Percentiles rank a stretch among this genome's conserved stretches.
phyloP scores from a whole-genome alignment of 2,888 invertebrate genomes.

The Synanthedon tipuliformis region DNA sequence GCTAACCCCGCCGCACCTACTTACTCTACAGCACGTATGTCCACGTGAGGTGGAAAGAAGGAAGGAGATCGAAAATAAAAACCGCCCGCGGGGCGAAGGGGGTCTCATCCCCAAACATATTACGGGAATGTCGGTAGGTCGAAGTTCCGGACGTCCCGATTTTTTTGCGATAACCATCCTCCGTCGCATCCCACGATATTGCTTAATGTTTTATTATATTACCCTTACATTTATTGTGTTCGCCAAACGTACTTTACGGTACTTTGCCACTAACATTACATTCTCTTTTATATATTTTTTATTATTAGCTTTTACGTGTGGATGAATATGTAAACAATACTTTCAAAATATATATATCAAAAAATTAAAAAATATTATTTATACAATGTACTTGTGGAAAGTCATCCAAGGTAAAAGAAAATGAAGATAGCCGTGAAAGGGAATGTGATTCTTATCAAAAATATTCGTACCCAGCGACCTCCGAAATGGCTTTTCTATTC shows the following conservation, averaged over 20 bases:
- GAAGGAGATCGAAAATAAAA: slow-evolving; percentile 63
- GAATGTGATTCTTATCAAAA: slow-evolving; percentile 42
- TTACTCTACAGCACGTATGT: slow-evolving; percentile 53
- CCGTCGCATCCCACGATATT: slow-evolving; percentile 13
- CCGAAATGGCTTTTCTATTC: slow-evolving; percentile 69
- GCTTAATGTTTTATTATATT: slow-evolving; percentile 8
- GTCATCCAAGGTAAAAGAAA: slow-evolving; percentile 32
- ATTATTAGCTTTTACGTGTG: too few species aligned
- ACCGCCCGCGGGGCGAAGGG: slow-evolving; percentile 39
- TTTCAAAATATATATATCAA: too few species aligned
- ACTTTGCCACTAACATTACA: slow-evolving; percentile 5
- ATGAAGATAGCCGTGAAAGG: slow-evolving; percentile 54
- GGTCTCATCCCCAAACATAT: slow-evolving; percentile 58
- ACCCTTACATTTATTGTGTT: slow-evolving; percentile 3
- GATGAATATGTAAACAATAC: too few species aligned
- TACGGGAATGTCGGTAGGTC: slow-evolving; percentile 48
- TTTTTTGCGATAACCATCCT: slow-evolving; percentile 48
- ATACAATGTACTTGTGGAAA: too few species aligned
- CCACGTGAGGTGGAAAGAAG: slow-evolving; percentile 38
- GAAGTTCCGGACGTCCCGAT: slow-evolving; percentile 36
- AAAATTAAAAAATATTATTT: too few species aligned
- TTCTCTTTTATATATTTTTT: background rate
- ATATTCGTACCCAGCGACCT: slow-evolving; percentile 45
- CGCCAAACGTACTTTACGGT: slow-evolving; percentile 6
- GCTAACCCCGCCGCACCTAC: slow-evolving; percentile 33